Conservation (phyloP, 2,113 vertebrate species). For the Bombycilla garrulus region DNA sequence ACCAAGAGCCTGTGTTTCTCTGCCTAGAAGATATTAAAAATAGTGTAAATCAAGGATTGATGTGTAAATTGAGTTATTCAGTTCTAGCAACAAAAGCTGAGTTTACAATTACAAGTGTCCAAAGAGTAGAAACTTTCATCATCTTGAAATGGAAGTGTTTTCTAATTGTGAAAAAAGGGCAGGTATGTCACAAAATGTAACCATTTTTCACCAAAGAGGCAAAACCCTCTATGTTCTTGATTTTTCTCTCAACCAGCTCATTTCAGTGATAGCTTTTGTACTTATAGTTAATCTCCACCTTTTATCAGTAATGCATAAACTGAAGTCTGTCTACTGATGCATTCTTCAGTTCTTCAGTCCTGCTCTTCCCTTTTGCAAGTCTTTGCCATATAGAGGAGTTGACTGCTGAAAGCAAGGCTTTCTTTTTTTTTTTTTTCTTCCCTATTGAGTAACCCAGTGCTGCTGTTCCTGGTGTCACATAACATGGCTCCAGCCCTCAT, state of each 20-base stretch:
- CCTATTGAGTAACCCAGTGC: neutral
- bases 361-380: neutral
- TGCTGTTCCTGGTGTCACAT: neutral
- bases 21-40: conserved; percentile 8
- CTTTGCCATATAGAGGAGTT: neutral
- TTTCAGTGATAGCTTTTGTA: neutral
- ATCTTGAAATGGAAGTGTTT: neutral
- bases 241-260: neutral
- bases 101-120: neutral
- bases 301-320: neutral
- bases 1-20: neutral
- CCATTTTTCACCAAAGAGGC: neutral
- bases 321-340: neutral
- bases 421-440: neutral
- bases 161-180: neutral
- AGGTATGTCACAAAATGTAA: neutral
- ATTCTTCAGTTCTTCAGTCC: neutral
- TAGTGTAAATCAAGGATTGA: conserved; percentile 2
- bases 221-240: neutral
- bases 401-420: neutral
- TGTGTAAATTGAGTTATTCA: conserved; percentile 16
- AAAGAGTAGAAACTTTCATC: neutral
- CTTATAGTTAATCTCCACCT: neutral
- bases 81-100: neutral
- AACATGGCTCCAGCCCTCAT: neutral